Conservation (phyloP, 2,797 vertebrate genomes). For the Labroides dimidiatus region DNA sequence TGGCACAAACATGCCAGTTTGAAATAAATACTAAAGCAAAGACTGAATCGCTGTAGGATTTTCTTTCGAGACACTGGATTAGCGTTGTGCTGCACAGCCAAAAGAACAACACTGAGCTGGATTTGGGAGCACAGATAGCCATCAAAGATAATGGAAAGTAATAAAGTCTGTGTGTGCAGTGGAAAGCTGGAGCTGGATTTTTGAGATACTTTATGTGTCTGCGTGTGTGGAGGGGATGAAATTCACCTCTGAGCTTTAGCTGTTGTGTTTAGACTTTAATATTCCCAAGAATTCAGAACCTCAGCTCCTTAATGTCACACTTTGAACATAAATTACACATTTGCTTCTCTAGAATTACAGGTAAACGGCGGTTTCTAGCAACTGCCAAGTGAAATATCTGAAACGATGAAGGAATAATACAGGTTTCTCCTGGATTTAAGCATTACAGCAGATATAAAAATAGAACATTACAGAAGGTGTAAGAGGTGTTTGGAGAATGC, state of each 20-base stretch:
- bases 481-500: constrained; percentile 12
- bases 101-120: constrained; percentile 58
- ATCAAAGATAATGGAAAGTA: constrained; percentile 65
- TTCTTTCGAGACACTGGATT: constrained; percentile 52
- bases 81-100: constrained; percentile 36
- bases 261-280: constrained; percentile 46
- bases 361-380: constrained; percentile 20
- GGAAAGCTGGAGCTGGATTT: constrained; percentile 43
- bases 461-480: too few species aligned
- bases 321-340: constrained; percentile 31
- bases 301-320: constrained; percentile 25
- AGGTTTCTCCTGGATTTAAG: constrained; percentile 8
- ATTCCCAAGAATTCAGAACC: constrained; percentile 28
- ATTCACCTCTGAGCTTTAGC: constrained; percentile 37
- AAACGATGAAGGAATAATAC: constrained; percentile 32
- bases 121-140: constrained; percentile 54
- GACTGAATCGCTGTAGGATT: constrained; percentile 46
- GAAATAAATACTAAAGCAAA: constrained; percentile 42
- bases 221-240: constrained; percentile 44
- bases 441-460: constrained; percentile 21
- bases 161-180: constrained; percentile 46
- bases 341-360: constrained; percentile 22
- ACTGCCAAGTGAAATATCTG: constrained; percentile 27
- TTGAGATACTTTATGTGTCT: constrained; percentile 44
- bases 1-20: constrained; percentile 48